A percentile compares a stretch with the other conserved stretches of the same genome.
Conservation (phyloP, 2,797 vertebrate genomes). For the Nyctibius grandis region DNA sequence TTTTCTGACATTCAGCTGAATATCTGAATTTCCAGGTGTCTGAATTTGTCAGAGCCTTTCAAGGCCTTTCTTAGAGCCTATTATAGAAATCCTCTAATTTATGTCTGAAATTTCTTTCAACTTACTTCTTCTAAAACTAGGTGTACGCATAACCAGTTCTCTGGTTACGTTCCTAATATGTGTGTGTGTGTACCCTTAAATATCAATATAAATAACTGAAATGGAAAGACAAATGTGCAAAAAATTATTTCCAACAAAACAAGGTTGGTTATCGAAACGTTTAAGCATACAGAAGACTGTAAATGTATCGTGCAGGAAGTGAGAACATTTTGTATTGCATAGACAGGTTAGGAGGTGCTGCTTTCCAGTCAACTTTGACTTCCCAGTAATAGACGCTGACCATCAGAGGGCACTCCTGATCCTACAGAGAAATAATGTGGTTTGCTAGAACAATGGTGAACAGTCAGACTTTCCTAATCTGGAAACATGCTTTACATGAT, state of each 20-base stretch:
- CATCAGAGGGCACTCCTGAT: slow-evolving; percentile 70
- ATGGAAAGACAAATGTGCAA: background rate
- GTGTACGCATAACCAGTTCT: background rate
- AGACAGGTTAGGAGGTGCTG: background rate
- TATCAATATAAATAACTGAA: background rate
- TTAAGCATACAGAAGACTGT: background rate
- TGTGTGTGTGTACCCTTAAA: background rate
- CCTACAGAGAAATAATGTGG: slow-evolving; percentile 23
- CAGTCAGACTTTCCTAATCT: slow-evolving; percentile 24
- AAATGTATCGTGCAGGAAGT: background rate
- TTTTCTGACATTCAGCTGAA: background rate
- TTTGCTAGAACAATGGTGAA: slow-evolving; percentile 7
- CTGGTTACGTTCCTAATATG: background rate
- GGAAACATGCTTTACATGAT: slow-evolving; percentile 58
- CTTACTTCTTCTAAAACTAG: background rate
- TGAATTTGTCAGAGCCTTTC: background rate
- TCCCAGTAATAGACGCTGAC: background rate
- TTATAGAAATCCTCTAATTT: background rate
- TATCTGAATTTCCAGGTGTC: background rate
- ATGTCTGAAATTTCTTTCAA: background rate
- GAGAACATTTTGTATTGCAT: background rate
- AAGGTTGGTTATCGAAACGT: background rate
- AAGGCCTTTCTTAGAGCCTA: background rate
- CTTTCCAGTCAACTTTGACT: background rate
- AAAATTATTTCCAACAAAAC: background rate